Conservation (phyloP, 2,113 vertebrate genomes). For the Heloderma charlesbogerti region DNA sequence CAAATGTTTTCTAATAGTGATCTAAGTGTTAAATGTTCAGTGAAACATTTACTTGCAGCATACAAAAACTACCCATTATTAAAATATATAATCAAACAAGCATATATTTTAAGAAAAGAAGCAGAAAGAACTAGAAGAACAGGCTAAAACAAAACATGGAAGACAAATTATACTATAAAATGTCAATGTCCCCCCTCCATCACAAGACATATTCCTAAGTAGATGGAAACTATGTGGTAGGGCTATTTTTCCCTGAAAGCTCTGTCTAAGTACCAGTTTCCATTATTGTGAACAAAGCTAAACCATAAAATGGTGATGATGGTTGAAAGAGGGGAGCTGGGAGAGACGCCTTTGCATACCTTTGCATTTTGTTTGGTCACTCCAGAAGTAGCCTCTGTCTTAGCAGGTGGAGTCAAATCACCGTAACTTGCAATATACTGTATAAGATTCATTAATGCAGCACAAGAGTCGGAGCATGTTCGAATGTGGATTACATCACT, state of each 20-base stretch:
- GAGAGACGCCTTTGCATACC: slow-evolving; percentile 72
- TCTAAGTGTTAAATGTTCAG: background rate
- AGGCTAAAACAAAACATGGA: background rate
- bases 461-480: slow-evolving; percentile 95
- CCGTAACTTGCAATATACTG: slow-evolving; percentile 97
- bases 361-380: slow-evolving; percentile 80
- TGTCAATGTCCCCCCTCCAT: no score
- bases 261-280: background rate
- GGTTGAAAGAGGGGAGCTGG: no score
- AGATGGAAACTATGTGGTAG: background rate
- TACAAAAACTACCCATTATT: background rate
- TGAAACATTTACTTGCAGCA: background rate
- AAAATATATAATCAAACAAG: background rate
- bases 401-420: slow-evolving; percentile 85
- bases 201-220: background rate
- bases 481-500: slow-evolving; percentile 96
- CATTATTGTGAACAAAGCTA: background rate
- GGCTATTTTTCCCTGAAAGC: background rate
- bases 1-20: background rate
- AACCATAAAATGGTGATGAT: background rate
- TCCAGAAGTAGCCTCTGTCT: slow-evolving; percentile 80
- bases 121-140: background rate
- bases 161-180: background rate
- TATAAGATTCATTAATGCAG: slow-evolving; percentile 97
- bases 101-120: background rate